Evolutionary conservation across 2,888 invertebrate species (phyloP).

Genomic region (Synergus laeviventris): DNA sequence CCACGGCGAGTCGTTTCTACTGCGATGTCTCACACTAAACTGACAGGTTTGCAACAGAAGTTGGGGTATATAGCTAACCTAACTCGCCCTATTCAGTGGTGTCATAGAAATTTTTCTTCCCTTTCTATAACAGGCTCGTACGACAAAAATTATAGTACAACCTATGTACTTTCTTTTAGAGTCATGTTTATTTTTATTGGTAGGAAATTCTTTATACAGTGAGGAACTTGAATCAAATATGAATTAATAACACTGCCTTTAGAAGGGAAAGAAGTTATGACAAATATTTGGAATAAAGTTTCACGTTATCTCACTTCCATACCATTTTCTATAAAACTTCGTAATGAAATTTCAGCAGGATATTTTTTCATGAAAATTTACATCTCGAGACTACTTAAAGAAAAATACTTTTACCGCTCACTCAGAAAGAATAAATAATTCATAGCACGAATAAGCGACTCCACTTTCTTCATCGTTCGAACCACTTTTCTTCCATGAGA

Average conservation of each 20-base stretch:
- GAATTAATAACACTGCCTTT: background rate
- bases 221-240: background rate
- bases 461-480: constrained; percentile 35
- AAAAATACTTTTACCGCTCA: constrained; percentile 37
- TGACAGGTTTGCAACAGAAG: too few species aligned
- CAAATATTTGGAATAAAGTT: background rate
- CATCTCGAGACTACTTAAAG: constrained; percentile 30
- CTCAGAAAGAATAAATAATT: constrained; percentile 38
- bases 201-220: background rate
- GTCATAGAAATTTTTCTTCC: too few species aligned
- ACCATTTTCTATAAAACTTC: constrained; percentile 23
- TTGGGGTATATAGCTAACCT: too few species aligned
- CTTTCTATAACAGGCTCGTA: too few species aligned
- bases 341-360: constrained; percentile 17
- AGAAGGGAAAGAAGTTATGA: background rate
- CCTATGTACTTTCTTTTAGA: background rate
- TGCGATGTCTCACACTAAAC: too few species aligned
- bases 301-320: background rate
- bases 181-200: background rate
- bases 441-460: constrained; percentile 26
- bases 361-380: constrained; percentile 29
- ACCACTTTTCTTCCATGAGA: constrained; percentile 27
- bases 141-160: too few species aligned
- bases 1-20: too few species aligned
- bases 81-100: too few species aligned